Evolutionary conservation across 2,888 invertebrate genomes (phyloP), one percentile per base, ranked within the genome.

Genomic region (Carterocephalus palaemon): DNA sequence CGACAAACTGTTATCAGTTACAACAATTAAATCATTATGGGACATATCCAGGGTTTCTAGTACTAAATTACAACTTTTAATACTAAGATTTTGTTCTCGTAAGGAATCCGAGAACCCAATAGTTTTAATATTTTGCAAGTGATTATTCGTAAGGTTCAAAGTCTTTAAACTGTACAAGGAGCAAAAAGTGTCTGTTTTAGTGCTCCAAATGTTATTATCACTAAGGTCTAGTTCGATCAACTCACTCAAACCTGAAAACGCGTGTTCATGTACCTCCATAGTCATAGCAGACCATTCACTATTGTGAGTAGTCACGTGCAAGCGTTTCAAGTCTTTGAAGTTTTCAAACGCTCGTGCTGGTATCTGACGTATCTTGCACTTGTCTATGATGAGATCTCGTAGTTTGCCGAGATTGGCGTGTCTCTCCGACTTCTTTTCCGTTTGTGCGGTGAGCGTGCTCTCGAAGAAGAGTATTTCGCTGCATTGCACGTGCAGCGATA

Each of bases 281-380:
- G 91, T 91, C 90, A 93, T 92, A 20, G 92, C 90, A 12, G 93
- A 92, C 93, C 93, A 93, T 67, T 93, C 93, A 53, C 91, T 91
- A 77, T 93, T 94, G 70, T 91, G 91, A 16, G 93, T 93, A 45
- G 91, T 90, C 60, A 95, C 77, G 37, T 91, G 89, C 43, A 95
- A 78, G 50, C 89, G 89, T 54, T 90, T 89, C 17, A 95, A 77
- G 63, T 92, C 91, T 62, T 89, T 89, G 54, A 93, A 88, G 53
- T 90, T 89, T 41, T 90, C 83, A 64, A 95, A 90, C 45, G 92
- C 91, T 31, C 90, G 90, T 45, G 90, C 88, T 29, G 93, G 92
- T 56, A 95, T 87, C 68, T 90, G 89, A n/a, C 92, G 89, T 62
- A 93, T 90, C 78, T 93, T 94, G 75, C 94, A 95, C 70, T 90